Evolutionary conservation across 2,888 invertebrate species (phyloP), one percentile per base, ranked within the genome.

Genomic region (Ormia ochracea): DNA sequence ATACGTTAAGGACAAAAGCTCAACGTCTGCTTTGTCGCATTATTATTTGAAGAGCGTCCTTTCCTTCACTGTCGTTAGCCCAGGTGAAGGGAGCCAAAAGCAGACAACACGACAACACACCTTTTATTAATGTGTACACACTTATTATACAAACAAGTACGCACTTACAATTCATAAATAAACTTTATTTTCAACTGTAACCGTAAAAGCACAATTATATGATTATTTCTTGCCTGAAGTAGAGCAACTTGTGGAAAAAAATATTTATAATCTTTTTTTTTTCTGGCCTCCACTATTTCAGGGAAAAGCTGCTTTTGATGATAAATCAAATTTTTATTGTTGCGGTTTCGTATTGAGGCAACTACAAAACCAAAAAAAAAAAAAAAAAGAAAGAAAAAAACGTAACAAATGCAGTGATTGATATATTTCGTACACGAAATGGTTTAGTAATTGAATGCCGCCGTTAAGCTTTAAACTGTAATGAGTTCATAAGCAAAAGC

Each of bases 211-310:
- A 38, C 45, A 54, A 38, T 38, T 38, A 59, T 54, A 61, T 23
- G 21, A 61, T 75, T 68, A 61, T 45, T 75, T 69, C 74, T 78
- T 78, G 74, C 74, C 78, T 78, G 69, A 78, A 78, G 68, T 74
- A 58, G 73, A 69, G 58, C 78, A 78, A 33, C 43, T 50, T 70
- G 17, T 23, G 21, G 10, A 12, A 50, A 56, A 41, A n/a, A 69
- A 56, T 48, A 26, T 52, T 38, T 52, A n/a, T n/a, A n/a, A n/a
- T n/a, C n/a, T n/a, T n/a, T n/a, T n/a, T n/a, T n/a, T n/a, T n/a
- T n/a, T n/a, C n/a, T 19, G 50, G 38, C 41, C 17, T 14, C 58
- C 36, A 61, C 52, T 36, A 58, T 76, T 76, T 61, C 43, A 38
- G 54, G 28, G 36, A 31, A 61, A 59, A 10, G 48, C 17, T 41